These are phyloP conservation scores for Heterocephalus glaber DNA, from an alignment of 2,113 vertebrate species.

Conservation along the genomic window DNA sequence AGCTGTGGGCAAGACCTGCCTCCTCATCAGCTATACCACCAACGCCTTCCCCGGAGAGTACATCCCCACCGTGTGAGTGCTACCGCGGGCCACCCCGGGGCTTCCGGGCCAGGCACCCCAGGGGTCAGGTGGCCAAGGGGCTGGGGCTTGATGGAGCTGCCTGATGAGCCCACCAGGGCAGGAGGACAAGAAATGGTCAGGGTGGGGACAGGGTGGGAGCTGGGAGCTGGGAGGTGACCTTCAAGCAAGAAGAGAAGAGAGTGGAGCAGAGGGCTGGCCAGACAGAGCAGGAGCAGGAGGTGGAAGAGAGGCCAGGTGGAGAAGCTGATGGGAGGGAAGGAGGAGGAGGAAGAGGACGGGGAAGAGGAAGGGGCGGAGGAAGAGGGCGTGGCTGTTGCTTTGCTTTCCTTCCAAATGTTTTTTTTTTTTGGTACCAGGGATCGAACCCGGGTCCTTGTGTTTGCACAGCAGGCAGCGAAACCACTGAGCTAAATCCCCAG, in stretches of 20 bases:
- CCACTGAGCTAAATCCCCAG: too few species aligned
- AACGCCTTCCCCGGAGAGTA: constrained; percentile 99
- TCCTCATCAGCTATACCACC: constrained; percentile 99
- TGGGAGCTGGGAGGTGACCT: too few species aligned
- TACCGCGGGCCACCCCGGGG: too few species aligned
- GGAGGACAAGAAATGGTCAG: neutral
- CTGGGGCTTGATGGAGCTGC: neutral
- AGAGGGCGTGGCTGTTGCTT: accelerated
- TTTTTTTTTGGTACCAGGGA: too few species aligned
- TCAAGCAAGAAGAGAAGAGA: neutral
- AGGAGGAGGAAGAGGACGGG: accelerated
- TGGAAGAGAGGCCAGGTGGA: constrained; percentile 14
- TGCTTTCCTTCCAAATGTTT: too few species aligned
- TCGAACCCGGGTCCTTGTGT: too few species aligned
- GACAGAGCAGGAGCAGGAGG: neutral
- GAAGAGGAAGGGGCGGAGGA: accelerated
- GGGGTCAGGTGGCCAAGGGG: neutral
- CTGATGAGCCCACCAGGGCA: accelerated
- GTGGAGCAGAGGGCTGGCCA: neutral
- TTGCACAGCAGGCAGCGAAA: too few species aligned
- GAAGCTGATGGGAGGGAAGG: neutral
- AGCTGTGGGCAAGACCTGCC: constrained; percentile 98
- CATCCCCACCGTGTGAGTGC: constrained; percentile 98
- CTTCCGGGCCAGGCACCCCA: neutral
- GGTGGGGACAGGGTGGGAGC: accelerated